Conservation (phyloP, 1,140 invertebrate species). For the Gryllus bimaculatus region DNA sequence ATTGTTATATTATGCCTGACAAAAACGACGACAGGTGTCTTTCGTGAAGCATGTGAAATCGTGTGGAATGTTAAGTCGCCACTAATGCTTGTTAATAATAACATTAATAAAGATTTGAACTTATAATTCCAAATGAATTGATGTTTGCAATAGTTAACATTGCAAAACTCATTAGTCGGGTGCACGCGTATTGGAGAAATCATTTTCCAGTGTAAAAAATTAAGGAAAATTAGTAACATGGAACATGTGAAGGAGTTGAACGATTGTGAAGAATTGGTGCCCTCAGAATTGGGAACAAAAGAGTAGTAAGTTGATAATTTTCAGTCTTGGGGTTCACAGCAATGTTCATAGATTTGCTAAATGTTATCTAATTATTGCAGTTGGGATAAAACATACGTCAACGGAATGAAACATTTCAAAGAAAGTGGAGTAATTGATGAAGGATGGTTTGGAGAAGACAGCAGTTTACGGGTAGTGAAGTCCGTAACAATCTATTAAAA, state of each 20-base stretch:
- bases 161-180: background rate
- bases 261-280: slow-evolving; percentile 41
- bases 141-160: background rate
- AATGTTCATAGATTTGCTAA: slow-evolving; percentile 7
- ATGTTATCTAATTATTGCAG: slow-evolving; percentile 36
- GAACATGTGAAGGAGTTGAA: background rate
- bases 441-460: slow-evolving; percentile 85
- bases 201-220: background rate
- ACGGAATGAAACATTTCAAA: slow-evolving; percentile 73
- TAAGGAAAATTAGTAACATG: background rate
- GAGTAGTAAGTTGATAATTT: slow-evolving; percentile 48
- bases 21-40: no score
- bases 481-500: slow-evolving; percentile 34
- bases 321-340: background rate
- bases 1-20: no score
- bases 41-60: no score
- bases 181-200: background rate
- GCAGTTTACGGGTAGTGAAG: slow-evolving; percentile 58
- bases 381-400: slow-evolving; percentile 74
- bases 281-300: slow-evolving; percentile 69
- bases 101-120: no score
- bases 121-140: no score
- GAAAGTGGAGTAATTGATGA: slow-evolving; percentile 81
- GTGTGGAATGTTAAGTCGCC: no score
- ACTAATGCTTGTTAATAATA: no score